Evolutionary conservation across 2,113 vertebrate genomes (phyloP).

Genomic region (Megaceryle maxima): DNA sequence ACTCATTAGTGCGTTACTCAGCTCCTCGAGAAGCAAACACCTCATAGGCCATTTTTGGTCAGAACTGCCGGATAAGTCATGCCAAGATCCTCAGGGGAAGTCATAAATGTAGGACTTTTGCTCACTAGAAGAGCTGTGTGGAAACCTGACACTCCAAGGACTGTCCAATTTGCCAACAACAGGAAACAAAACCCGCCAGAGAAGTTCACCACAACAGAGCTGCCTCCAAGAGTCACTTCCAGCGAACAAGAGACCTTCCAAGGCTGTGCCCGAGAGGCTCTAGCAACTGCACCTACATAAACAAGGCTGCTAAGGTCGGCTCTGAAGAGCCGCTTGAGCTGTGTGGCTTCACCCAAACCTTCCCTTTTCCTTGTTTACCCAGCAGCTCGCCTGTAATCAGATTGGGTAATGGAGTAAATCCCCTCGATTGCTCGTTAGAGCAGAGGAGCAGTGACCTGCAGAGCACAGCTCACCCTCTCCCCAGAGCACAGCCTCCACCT

Average conservation of each 20-base stretch:
- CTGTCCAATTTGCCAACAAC: not conserved
- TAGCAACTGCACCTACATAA: not conserved
- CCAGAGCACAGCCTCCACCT: not conserved
- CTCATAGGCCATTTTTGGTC: not conserved
- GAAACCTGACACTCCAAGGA: not conserved
- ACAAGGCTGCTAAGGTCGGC: not conserved
- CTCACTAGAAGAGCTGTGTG: not conserved
- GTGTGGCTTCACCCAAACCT: not conserved
- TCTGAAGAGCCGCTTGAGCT: not conserved
- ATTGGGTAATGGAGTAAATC: not conserved
- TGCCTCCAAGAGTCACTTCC: not conserved
- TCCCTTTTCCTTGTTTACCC: not conserved
- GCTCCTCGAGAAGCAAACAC: not conserved
- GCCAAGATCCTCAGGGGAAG: not conserved
- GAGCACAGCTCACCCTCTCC: not conserved
- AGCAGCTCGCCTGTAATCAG: not conserved
- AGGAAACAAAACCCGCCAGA: not conserved
- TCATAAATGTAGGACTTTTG: rapidly evolving
- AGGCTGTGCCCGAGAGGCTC: not conserved
- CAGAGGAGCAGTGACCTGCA: not conserved
- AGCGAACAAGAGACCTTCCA: not conserved
- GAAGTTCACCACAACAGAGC: not conserved
- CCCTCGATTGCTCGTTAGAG: not conserved
- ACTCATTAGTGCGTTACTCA: not conserved
- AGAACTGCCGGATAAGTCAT: not conserved